Conservation (phyloP, 2,797 vertebrate genomes). For the Etheostoma perlongum region DNA sequence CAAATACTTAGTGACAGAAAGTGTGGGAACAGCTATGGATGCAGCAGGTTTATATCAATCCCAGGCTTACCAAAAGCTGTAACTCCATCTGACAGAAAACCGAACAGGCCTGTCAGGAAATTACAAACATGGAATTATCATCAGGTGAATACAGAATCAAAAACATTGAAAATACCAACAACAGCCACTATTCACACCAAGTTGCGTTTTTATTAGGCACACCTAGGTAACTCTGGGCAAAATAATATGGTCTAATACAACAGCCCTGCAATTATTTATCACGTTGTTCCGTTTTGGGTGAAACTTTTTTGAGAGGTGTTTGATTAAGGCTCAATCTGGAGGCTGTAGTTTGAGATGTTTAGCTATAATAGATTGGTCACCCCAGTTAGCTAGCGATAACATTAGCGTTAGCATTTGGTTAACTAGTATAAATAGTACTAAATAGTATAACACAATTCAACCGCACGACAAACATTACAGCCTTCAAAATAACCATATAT, state of each 20-base stretch:
- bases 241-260: neutral
- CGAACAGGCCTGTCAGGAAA: slow-evolving; percentile 58
- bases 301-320: neutral
- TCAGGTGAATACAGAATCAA: neutral
- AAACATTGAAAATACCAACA: neutral
- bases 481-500: neutral
- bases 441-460: too few relatives aligned
- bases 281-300: neutral
- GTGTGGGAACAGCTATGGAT: neutral
- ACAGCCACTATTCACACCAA: rapidly evolving
- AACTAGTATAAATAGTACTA: too few relatives aligned
- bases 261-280: neutral
- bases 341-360: neutral
- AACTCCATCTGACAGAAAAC: slow-evolving; percentile 71
- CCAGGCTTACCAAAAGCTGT: slow-evolving; percentile 74
- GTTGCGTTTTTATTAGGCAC: neutral
- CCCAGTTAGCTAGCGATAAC: neutral
- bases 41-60: neutral
- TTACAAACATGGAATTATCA: slow-evolving; percentile 3
- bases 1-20: slow-evolving; percentile 3
- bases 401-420: neutral
- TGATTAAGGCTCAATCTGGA: neutral
- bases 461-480: neutral
- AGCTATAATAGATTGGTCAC: neutral
- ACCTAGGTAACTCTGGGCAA: neutral